These are phyloP conservation scores for Stichopus horrens DNA, from an alignment of 53 echinoderm and acorn worm species.

Conservation along the genomic window DNA sequence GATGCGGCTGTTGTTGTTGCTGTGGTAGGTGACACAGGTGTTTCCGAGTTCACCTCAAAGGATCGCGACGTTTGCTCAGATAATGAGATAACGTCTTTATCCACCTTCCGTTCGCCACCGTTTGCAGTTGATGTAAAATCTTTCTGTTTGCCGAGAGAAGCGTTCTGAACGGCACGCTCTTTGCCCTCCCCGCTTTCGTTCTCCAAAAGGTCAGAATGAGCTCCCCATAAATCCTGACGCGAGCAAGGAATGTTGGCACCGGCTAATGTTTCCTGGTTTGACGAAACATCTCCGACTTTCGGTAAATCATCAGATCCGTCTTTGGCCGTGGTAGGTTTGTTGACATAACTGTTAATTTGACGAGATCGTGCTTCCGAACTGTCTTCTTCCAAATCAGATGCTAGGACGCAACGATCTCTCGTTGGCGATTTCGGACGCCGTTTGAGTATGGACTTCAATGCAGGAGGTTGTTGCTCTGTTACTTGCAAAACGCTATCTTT, in stretches of 20 bases:
- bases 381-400: not conserved
- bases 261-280: slow-evolving; percentile 7
- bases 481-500: not conserved
- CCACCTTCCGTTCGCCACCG: not conserved
- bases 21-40: not conserved
- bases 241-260: not conserved
- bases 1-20: not conserved
- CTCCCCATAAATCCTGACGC: slow-evolving; percentile 25
- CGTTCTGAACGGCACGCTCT: slow-evolving; percentile 17
- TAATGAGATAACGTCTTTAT: slow-evolving; percentile 12
- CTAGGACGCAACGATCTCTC: not conserved
- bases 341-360: slow-evolving; percentile 16
- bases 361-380: slow-evolving; percentile 4
- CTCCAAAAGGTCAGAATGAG: slow-evolving; percentile 1
- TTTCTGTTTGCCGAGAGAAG: slow-evolving; percentile 10
- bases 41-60: slow-evolving; percentile 29
- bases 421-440: slow-evolving; percentile 37
- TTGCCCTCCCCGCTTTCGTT: slow-evolving; percentile 25
- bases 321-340: slow-evolving; percentile 1
- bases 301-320: not conserved
- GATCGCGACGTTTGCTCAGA: slow-evolving; percentile 31
- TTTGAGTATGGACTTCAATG: slow-evolving; percentile 28
- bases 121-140: not conserved
- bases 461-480: slow-evolving; percentile 18
- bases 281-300: not conserved